phyloP scores from a whole-genome alignment of 2,888 invertebrate species.

The Autographa gamma region DNA sequence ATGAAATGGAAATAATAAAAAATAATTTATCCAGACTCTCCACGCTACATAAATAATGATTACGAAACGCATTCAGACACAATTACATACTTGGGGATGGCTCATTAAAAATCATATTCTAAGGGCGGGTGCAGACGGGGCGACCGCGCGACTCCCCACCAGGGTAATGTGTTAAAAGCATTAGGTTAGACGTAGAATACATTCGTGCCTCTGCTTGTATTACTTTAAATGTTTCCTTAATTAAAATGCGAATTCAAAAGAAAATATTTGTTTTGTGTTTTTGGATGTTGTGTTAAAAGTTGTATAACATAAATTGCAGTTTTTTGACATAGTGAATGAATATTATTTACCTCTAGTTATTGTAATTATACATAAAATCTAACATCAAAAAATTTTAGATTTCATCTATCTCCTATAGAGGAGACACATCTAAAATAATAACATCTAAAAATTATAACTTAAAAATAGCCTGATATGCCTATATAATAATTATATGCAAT shows the following conservation, averaged over 20 bases:
- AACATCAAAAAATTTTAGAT: too few relatives aligned
- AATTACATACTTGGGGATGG: conserved; percentile 82
- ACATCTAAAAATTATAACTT: too few relatives aligned
- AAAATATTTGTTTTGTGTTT: background rate
- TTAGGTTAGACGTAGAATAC: conserved; percentile 44
- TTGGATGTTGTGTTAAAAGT: background rate
- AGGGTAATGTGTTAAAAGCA: conserved; percentile 50
- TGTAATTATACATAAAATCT: too few relatives aligned
- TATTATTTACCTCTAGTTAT: background rate
- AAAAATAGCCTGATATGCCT: too few relatives aligned
- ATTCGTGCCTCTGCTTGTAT: conserved; percentile 14
- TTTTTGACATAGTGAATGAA: too few relatives aligned
- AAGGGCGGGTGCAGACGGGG: conserved; percentile 60
- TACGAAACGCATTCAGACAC: conserved; percentile 78
- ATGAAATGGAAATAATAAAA: conserved; percentile 77
- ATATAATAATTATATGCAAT: too few relatives aligned
- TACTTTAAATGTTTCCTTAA: conserved; percentile 8
- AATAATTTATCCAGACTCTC: conserved; percentile 75
- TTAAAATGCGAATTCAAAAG: conserved; percentile 1
- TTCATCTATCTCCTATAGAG: too few relatives aligned
- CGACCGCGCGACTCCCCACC: conserved; percentile 38
- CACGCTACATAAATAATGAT: conserved; percentile 80
- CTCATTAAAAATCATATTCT: conserved; percentile 81
- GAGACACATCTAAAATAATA: too few relatives aligned
- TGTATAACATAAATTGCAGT: too few relatives aligned